These are phyloP conservation scores for Abramis brama DNA, from an alignment of 2,113 vertebrate genomes.

Conservation along the genomic window DNA sequence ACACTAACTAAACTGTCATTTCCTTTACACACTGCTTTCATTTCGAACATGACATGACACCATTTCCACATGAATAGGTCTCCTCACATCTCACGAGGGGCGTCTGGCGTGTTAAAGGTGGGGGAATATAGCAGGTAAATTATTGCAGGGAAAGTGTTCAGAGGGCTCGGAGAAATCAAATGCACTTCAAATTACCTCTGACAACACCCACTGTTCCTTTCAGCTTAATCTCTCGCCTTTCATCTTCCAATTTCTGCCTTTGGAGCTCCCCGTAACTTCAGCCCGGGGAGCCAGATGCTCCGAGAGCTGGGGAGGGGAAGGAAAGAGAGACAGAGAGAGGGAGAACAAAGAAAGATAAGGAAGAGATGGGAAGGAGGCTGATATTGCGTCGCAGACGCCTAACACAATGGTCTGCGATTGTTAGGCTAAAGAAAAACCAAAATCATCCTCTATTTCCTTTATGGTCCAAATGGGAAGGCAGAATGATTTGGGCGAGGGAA, in stretches of 20 bases:
- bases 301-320: conserved; percentile 23
- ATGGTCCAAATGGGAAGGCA: conserved; percentile 52
- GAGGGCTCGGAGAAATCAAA: conserved; percentile 57
- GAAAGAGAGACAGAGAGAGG: not conserved
- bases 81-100: conserved; percentile 20
- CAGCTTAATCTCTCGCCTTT: conserved; percentile 66
- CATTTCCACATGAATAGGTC: conserved; percentile 53
- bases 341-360: conserved; percentile 16
- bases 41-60: conserved; percentile 47
- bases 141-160: conserved; percentile 37
- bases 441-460: conserved; percentile 35
- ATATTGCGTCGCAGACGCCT: conserved; percentile 8
- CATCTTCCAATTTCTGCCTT: conserved; percentile 46
- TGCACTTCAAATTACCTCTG: conserved; percentile 67
- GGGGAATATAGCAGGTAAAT: conserved; percentile 52
- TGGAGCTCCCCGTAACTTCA: conserved; percentile 36
- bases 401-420: conserved; percentile 6
- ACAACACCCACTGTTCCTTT: conserved; percentile 60
- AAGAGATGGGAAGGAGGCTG: conserved; percentile 31
- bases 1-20: conserved; percentile 39
- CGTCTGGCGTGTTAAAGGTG: conserved; percentile 45
- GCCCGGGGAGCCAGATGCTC: conserved; percentile 24
- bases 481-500: not conserved
- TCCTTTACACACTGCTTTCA: conserved; percentile 41
- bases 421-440: conserved; percentile 16